Evolutionary conservation across 2,113 vertebrate species (phyloP).

Genomic region (Ovibos moschatus): DNA sequence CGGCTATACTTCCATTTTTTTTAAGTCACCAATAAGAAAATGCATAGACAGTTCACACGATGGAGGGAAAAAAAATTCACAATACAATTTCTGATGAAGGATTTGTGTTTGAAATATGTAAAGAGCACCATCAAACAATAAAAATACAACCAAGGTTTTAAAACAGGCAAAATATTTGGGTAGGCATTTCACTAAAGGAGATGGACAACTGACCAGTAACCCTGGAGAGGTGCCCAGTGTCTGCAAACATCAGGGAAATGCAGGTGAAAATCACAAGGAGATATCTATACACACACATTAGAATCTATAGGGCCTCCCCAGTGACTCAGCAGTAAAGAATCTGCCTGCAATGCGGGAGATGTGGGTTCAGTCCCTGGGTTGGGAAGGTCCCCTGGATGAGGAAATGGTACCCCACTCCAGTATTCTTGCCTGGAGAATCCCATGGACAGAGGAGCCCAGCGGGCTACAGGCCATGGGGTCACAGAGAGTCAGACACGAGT

Average conservation of each 20-base stretch:
- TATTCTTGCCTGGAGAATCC: not conserved
- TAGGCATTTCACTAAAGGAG: not conserved
- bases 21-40: not conserved
- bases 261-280: too few species aligned
- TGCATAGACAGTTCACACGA: not conserved
- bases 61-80: not conserved
- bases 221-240: too few species aligned
- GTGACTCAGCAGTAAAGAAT: not conserved
- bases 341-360: not conserved
- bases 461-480: not conserved
- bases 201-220: not conserved
- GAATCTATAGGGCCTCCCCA: rapidly evolving
- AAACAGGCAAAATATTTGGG: not conserved
- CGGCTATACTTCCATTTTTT: not conserved
- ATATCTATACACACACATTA: rapidly evolving
- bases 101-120: not conserved
- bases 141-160: not conserved
- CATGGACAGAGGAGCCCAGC: not conserved
- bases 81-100: not conserved
- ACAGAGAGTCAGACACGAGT: not conserved
- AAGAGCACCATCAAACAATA: not conserved
- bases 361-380: not conserved
- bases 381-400: not conserved
- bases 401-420: not conserved
- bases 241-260: rapidly evolving